phyloP scores from a whole-genome alignment of 2,113 vertebrate species.

The Benitochromis conjunctus region DNA sequence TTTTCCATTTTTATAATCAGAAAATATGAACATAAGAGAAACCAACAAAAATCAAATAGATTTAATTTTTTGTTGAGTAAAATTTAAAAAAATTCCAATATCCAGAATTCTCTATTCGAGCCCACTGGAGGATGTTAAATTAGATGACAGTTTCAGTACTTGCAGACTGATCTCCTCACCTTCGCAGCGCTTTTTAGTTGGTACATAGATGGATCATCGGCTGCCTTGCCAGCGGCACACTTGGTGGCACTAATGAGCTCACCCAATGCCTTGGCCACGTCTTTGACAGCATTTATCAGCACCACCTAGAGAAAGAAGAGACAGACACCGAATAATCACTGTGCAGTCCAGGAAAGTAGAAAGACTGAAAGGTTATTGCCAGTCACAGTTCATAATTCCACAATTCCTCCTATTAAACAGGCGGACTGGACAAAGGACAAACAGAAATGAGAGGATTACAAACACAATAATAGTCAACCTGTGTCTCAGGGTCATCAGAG shows the following conservation, averaged over 20 bases:
- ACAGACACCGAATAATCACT: background rate
- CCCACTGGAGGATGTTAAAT: background rate
- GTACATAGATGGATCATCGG: slow-evolving; percentile 98
- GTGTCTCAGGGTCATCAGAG: slow-evolving; percentile 92
- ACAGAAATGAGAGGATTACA: background rate
- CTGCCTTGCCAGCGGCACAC: slow-evolving; percentile 92
- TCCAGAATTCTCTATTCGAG: background rate
- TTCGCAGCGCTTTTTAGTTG: slow-evolving; percentile 97
- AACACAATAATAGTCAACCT: slow-evolving; percentile 70
- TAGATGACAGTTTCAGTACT: background rate
- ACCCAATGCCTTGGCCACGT: slow-evolving; percentile 95
- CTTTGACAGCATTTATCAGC: slow-evolving; percentile 98
- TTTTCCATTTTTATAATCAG: background rate
- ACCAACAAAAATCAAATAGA: background rate
- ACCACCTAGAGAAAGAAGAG: slow-evolving; percentile 80
- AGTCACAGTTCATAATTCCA: background rate
- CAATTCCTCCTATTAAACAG: background rate
- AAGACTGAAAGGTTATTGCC: background rate
- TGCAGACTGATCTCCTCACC: slow-evolving; percentile 66
- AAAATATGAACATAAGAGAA: background rate
- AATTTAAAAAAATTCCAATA: background rate
- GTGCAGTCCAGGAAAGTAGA: background rate
- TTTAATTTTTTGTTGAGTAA: background rate
- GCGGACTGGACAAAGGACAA: background rate
- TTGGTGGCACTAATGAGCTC: slow-evolving; percentile 98